These are phyloP conservation scores for Murina feae DNA, from an alignment of 2,113 vertebrate species.

Conservation along the genomic window DNA sequence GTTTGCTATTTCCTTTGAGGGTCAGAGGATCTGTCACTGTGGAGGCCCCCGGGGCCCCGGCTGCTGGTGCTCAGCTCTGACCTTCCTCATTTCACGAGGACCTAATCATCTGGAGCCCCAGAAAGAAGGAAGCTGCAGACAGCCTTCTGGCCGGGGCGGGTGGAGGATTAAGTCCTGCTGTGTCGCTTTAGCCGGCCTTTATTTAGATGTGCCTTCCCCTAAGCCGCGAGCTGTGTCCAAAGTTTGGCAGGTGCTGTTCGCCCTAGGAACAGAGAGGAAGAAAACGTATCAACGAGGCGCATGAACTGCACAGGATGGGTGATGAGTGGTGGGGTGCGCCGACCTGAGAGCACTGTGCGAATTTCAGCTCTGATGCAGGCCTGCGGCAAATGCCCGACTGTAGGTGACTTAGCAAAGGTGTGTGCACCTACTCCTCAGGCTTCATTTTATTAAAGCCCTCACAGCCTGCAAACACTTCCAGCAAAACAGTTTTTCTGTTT, in stretches of 20 bases:
- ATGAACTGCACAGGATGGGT: neutral
- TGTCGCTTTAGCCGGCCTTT: constrained; percentile 80
- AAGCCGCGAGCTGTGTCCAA: constrained; percentile 78
- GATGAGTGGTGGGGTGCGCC: neutral
- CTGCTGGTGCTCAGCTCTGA: neutral
- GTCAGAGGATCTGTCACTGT: neutral
- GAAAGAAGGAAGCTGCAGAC: constrained; percentile 62
- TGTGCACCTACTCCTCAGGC: neutral
- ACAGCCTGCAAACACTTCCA: neutral
- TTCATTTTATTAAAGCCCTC: neutral
- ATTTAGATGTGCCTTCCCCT: constrained; percentile 81
- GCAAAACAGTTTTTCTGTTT: neutral
- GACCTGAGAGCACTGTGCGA: neutral
- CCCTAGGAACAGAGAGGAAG: constrained; percentile 77
- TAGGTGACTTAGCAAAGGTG: neutral
- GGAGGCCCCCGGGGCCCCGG: neutral
- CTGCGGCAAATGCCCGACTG: neutral
- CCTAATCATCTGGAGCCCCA: constrained; percentile 14
- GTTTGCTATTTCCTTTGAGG: constrained; percentile 46
- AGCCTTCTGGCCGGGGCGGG: constrained; percentile 70
- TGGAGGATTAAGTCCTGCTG: constrained; percentile 76
- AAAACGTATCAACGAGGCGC: constrained; percentile 59
- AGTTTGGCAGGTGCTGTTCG: constrained; percentile 64
- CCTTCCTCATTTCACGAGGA: constrained; percentile 20
- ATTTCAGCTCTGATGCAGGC: neutral